Conservation (phyloP, 2,797 vertebrate species). For the Mastacembelus armatus region DNA sequence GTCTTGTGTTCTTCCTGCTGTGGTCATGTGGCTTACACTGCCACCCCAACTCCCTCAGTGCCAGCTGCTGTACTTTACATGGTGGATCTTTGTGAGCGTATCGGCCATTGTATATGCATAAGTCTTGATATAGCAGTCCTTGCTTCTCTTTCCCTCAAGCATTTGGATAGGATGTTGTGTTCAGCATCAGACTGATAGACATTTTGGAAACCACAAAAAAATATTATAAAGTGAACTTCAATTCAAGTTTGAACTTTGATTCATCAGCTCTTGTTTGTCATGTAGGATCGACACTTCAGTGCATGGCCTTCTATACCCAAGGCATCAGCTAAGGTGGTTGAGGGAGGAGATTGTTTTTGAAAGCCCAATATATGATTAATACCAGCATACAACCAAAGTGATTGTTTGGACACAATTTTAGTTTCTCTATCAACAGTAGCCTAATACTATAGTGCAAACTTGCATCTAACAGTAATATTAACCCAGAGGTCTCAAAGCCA, state of each 20-base stretch:
- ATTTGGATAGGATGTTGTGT: not conserved
- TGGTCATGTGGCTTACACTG: too few species aligned
- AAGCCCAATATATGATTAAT: conserved; percentile 4
- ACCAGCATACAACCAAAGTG: not conserved
- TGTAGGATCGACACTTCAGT: not conserved
- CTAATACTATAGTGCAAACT: too few species aligned
- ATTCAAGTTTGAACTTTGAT: not conserved
- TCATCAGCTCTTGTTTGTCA: conserved; percentile 1
- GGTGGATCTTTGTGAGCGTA: not conserved
- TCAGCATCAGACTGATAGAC: conserved; percentile 1
- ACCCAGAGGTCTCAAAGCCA: not conserved
- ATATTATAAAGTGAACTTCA: not conserved
- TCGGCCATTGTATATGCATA: not conserved
- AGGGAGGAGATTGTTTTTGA: conserved; percentile 1
- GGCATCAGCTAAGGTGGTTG: too few species aligned
- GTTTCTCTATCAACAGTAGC: not conserved
- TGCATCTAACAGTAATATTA: not conserved
- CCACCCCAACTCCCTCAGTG: too few species aligned
- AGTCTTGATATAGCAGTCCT: too few species aligned
- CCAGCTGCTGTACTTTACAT: not conserved
- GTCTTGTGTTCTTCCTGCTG: conserved; percentile 10
- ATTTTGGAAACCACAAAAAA: not conserved
- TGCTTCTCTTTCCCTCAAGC: not conserved
- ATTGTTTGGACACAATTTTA: not conserved
- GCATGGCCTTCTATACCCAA: not conserved